Evolutionary conservation across 1,140 invertebrate genomes (phyloP), one percentile per base, ranked within the genome.

Genomic region (Trichonephila clavipes): DNA sequence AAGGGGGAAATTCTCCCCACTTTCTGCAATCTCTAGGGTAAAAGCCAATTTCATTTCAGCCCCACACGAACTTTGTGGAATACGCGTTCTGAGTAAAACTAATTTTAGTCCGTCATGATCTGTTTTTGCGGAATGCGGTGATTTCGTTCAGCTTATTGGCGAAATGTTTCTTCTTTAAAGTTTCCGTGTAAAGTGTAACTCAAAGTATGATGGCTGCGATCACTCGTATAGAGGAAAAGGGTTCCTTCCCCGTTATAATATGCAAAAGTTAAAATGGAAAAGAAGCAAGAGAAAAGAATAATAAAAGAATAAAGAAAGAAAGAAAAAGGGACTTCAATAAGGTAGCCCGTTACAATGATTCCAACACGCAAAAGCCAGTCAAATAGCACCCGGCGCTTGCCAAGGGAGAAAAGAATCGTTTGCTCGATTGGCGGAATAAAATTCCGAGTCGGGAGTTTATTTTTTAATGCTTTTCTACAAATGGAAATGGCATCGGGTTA

Each of bases 191-290:
- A 93, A 93, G 83, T 93, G 92, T 88, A 88, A 88, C 92, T 88
- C 92, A 93, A 93, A 93, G 92, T 93, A 93, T 93, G 85, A 93
- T 93, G 86, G 92, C 92, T 72, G 87, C 92, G 87, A 93, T 93
- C 92, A 93, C 86, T 81, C 24, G n/a, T 61, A 21, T 66, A 28
- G 61, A 59, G 58, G 64, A 34, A 77, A 77, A 59, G 44, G 81
- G 91, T 87, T 92, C 69, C 58, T 62, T 88, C 64, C 51, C 28
- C 61, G 7, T 92, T 87, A 58, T 93, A 88, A 93, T 93, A 93
- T 93, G 92, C 85, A 88, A 88, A 88, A 93, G 34, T 85, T 92
- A 85, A 64, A 77, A 90, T 90, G 89, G 72, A 82, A 72, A 51
- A 59, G 51, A 51, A 51, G 51, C 51, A 51, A 51, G 51, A 51